phyloP scores from a whole-genome alignment of 2,888 invertebrate species.

The Catotricha subobsoleta region DNA sequence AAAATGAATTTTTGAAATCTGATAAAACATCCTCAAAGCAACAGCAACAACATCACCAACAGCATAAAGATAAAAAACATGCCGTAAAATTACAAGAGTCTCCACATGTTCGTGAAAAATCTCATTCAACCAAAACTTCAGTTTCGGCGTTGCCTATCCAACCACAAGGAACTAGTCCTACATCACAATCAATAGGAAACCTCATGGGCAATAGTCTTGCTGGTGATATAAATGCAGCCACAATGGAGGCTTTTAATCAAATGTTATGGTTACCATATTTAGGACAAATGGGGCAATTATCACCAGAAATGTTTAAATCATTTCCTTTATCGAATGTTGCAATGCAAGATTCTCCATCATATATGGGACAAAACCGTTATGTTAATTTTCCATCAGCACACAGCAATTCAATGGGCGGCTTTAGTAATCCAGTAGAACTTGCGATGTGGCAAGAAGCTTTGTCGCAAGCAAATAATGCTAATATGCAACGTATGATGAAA shows the following conservation, averaged over 20 bases:
- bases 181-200: constrained; percentile 7
- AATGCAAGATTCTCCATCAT: constrained; percentile 17
- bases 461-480: constrained; percentile 32
- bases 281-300: constrained; percentile 20
- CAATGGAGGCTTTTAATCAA: constrained; percentile 48
- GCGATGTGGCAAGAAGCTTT: constrained; percentile 55
- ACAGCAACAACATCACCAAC: background rate
- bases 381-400: background rate
- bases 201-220: constrained; percentile 29
- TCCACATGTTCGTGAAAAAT: constrained; percentile 1
- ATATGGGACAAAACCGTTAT: constrained; percentile 9
- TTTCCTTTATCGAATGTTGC: constrained; percentile 18
- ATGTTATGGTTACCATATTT: constrained; percentile 59
- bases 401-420: constrained; percentile 19
- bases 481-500: constrained; percentile 26
- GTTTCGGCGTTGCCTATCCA: background rate
- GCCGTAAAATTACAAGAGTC: background rate
- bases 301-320: constrained; percentile 33
- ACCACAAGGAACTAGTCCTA: constrained; percentile 6
- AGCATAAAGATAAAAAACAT: constrained; percentile 1
- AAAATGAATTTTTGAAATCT: constrained; percentile 4
- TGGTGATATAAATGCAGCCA: constrained; percentile 49
- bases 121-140: constrained; percentile 1
- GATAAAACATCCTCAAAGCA: background rate
- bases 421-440: constrained; percentile 21